Percentiles rank a stretch among this genome's conserved stretches.
Evolutionary conservation across 2,113 vertebrate genomes (phyloP).

Genomic region (Boleophthalmus pectinirostris): DNA sequence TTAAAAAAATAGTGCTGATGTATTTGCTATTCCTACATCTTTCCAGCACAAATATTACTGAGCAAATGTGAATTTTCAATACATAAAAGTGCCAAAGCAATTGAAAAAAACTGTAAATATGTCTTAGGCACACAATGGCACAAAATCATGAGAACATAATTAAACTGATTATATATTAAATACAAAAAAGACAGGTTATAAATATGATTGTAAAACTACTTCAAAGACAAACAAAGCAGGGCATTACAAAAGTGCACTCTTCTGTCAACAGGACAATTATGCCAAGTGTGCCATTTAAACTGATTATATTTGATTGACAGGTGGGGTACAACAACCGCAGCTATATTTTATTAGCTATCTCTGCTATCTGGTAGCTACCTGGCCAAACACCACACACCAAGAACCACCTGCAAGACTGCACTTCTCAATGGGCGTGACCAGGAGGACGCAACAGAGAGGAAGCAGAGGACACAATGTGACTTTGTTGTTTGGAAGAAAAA

Average conservation of each 20-base stretch:
- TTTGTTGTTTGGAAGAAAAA: slow-evolving; percentile 29
- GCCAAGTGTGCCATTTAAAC: slow-evolving; percentile 60
- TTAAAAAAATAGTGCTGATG: too few species aligned
- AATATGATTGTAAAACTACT: not conserved
- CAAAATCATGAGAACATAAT: not conserved
- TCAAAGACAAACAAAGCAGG: slow-evolving; percentile 5
- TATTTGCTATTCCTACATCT: too few species aligned
- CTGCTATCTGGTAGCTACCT: too few species aligned
- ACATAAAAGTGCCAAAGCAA: too few species aligned
- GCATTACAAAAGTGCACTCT: slow-evolving; percentile 12
- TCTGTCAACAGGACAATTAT: slow-evolving; percentile 70
- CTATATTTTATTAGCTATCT: slow-evolving; percentile 72
- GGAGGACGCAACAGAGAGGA: slow-evolving; percentile 16
- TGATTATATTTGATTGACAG: slow-evolving; percentile 69
- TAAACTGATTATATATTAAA: not conserved
- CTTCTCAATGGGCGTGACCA: slow-evolving; percentile 47
- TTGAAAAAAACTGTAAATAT: too few species aligned
- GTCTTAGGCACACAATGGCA: not conserved
- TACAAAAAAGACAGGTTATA: not conserved
- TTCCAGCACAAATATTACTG: too few species aligned
- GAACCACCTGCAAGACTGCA: slow-evolving; percentile 52
- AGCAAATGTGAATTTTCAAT: too few species aligned
- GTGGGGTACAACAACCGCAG: slow-evolving; percentile 70
- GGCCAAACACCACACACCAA: slow-evolving; percentile 36
- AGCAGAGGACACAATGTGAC: slow-evolving; percentile 34